Evolutionary conservation across 2,113 vertebrate species (phyloP), one percentile per base, ranked within the genome.

Genomic region (Nothobranchius furzeri): DNA sequence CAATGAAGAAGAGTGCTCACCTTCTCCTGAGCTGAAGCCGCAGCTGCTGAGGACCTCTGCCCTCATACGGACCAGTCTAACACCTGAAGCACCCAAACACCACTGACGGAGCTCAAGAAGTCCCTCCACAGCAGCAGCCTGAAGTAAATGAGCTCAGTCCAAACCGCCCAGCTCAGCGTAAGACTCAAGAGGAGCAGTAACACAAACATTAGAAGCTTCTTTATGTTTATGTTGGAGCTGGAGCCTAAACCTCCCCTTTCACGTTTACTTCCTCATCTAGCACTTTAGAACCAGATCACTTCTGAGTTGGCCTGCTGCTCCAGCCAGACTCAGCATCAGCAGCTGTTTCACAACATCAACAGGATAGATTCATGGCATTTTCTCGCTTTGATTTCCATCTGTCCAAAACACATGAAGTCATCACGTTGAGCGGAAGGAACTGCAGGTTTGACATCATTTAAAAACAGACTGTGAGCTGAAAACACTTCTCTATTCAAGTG

Each of bases 1-100:
- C 37, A 40, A 40, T 7, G 70, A 24, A 24, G 50, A 58, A 10
- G 37, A 13, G 42, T 0, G 51, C 79, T 84, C 77, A 93, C 84
- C 88, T 90, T 75, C 70, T 78, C 64, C 75, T 87, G 80, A 67
- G 70, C 68, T 83, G 65, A 86, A 84, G 37, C 36, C 54, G 50
- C 47, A 62, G 64, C 64, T 56, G 73, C 43, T 36, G 24, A 60
- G 55, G 24, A 45, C 61, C 69, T 89, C 84, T 35, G 83, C 60
- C 66, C 84, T 85, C 59, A 87, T 40, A 1, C 0, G 37, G 58
- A 85, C 64, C 80, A 90, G 90, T 15, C 52, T 61, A 37, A 61
- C 30, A 20, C 9, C 10, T 46, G 20, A 62, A 37, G 12, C 42
- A 60, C 45, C 59, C 60, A 14, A 47, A 25, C 15, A 30, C 24